Evolutionary conservation across 2,888 invertebrate genomes (phyloP).

Genomic region (Alloplasta piceator): DNA sequence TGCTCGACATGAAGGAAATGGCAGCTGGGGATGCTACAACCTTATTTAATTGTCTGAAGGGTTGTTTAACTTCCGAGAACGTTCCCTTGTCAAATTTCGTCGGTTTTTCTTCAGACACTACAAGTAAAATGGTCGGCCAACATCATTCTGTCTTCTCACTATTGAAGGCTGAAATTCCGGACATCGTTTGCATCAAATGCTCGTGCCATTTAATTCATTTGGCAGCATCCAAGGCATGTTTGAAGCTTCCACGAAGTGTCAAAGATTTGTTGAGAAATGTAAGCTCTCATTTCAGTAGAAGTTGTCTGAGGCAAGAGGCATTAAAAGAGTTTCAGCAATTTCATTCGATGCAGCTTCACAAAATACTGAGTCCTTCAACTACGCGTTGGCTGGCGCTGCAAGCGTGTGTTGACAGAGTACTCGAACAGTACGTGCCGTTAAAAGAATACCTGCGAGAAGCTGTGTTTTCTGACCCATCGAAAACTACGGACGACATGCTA

Average conservation of each 20-base stretch:
- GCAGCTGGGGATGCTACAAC: constrained; percentile 58
- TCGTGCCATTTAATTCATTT: constrained; percentile 78
- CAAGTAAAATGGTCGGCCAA: constrained; percentile 74
- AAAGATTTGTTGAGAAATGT: constrained; percentile 67
- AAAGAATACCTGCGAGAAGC: constrained; percentile 72
- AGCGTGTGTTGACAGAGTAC: constrained; percentile 75
- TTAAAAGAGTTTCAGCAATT: constrained; percentile 76
- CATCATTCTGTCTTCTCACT: constrained; percentile 26
- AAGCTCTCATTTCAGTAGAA: constrained; percentile 70
- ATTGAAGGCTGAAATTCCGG: constrained; percentile 54
- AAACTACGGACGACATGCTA: constrained; percentile 44
- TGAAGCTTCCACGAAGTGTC: constrained; percentile 71
- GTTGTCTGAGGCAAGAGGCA: constrained; percentile 64
- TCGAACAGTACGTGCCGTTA: constrained; percentile 76
- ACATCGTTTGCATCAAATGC: constrained; percentile 76
- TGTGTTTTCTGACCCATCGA: constrained; percentile 72
- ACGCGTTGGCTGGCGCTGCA: constrained; percentile 77
- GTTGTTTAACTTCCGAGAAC: constrained; percentile 61
- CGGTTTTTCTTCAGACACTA: constrained; percentile 74
- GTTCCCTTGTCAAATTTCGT: constrained; percentile 70
- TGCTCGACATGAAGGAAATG: constrained; percentile 44
- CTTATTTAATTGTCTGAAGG: constrained; percentile 58
- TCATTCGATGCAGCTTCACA: constrained; percentile 75
- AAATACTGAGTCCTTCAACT: constrained; percentile 67
- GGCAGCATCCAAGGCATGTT: constrained; percentile 75